phyloP scores from a whole-genome alignment of 1,140 invertebrate species.

The Drosophila saltans region DNA sequence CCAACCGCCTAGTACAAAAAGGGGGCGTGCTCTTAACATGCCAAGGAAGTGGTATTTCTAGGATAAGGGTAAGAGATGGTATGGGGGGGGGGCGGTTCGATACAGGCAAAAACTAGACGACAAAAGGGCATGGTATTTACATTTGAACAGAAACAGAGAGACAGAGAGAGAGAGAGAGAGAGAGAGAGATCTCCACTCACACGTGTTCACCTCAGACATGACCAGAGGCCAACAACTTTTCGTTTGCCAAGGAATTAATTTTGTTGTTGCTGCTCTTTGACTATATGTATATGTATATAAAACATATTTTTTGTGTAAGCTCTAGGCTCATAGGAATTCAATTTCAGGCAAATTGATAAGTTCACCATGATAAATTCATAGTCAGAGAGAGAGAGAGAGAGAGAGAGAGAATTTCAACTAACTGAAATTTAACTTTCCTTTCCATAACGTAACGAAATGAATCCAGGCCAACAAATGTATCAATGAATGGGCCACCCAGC shows the following conservation, averaged over 20 bases:
- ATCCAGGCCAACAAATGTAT: conserved; percentile 6
- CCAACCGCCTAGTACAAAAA: conserved; percentile 59
- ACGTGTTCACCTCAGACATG: conserved; percentile 18
- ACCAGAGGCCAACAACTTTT: conserved; percentile 36
- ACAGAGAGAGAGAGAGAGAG: not conserved
- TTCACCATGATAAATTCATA: conserved; percentile 14
- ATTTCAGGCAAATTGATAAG: conserved; percentile 14
- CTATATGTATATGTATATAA: conserved; percentile 34
- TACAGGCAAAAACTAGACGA: conserved; percentile 51
- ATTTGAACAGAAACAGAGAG: conserved; percentile 30
- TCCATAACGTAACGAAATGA: conserved; percentile 5
- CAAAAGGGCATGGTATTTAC: conserved; percentile 70
- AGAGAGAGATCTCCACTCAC: not conserved
- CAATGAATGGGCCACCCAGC: conserved; percentile 58
- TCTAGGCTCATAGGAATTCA: conserved; percentile 13
- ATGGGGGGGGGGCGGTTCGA: no score
- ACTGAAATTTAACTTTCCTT: conserved; percentile 3
- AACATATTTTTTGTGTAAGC: conserved; percentile 6
- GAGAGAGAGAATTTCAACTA: not conserved
- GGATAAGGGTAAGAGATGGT: not conserved
- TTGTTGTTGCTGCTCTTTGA: conserved; percentile 7
- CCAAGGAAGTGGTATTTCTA: conserved; percentile 17
- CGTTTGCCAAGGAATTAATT: conserved; percentile 45
- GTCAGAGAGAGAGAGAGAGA: no score
- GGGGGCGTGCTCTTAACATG: conserved; percentile 62